A percentile compares a stretch with the other conserved stretches of the same genome.
phyloP scores from a whole-genome alignment of 2,888 invertebrate species.

The Mellilla xanthometata region DNA sequence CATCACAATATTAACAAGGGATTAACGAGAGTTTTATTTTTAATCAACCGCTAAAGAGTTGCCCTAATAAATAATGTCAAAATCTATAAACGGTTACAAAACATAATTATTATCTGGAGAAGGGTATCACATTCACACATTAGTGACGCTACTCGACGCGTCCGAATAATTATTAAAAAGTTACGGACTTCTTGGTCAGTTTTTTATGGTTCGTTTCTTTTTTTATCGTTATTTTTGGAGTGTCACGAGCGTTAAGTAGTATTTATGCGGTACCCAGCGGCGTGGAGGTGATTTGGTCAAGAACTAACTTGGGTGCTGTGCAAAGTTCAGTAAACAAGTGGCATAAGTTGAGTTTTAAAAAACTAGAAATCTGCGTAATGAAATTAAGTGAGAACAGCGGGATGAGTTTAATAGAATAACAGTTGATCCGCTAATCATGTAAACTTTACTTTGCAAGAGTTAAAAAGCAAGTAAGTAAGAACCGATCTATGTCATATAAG shows the following conservation, averaged over 20 bases:
- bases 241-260: conserved; percentile 75
- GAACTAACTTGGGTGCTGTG: conserved; percentile 44
- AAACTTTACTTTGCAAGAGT: no score
- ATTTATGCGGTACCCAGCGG: conserved; percentile 79
- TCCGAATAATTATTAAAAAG: conserved; percentile 74
- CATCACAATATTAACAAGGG: conserved; percentile 28
- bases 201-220: conserved; percentile 43
- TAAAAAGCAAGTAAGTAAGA: no score
- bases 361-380: no score
- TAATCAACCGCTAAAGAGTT: conserved; percentile 40
- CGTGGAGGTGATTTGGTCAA: conserved; percentile 56
- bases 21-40: conserved; percentile 17
- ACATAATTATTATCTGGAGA: conserved; percentile 74
- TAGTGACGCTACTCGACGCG: conserved; percentile 75
- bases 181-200: conserved; percentile 41
- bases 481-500: no score
- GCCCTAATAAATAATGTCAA: conserved; percentile 67
- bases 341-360: no score
- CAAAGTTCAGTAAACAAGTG: no score
- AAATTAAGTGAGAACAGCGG: no score
- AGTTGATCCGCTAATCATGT: no score
- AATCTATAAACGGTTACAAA: conserved; percentile 75
- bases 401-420: no score
- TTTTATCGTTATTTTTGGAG: conserved; percentile 61
- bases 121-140: conserved; percentile 73